These are phyloP conservation scores for Sebastes trivittatus DNA, from an alignment of 2,797 vertebrate species.

Conservation along the genomic window DNA sequence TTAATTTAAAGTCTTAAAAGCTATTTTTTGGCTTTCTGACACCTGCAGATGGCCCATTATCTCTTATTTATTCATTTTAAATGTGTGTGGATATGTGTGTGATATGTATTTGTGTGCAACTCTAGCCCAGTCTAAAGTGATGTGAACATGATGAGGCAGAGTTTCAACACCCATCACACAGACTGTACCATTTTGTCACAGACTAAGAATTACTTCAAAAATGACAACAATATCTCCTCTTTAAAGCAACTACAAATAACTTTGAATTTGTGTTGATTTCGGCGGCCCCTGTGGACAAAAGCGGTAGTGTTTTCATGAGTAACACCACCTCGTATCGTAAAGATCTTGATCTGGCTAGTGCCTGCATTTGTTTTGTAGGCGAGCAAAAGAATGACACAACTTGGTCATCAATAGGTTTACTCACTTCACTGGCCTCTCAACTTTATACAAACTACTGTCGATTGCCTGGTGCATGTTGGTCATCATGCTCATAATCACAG, in stretches of 20 bases:
- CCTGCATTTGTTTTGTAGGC: not conserved
- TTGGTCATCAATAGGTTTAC: not conserved
- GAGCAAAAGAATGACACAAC: not conserved
- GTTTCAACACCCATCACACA: not conserved
- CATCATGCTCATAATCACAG: not conserved
- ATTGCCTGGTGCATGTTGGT: not conserved
- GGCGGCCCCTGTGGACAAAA: not conserved
- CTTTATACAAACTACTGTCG: not conserved
- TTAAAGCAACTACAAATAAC: not conserved
- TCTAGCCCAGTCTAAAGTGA: not conserved
- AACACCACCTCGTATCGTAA: too few species aligned
- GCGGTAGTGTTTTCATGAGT: not conserved
- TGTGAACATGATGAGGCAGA: not conserved
- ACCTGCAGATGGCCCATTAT: constrained; percentile 6
- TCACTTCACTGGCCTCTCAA: not conserved
- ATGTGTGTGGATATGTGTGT: not conserved
- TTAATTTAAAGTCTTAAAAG: constrained; percentile 36
- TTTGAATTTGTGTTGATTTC: too few species aligned
- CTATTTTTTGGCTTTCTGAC: not conserved
- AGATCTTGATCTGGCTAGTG: not conserved
- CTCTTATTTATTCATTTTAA: not conserved
- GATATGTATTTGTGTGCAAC: not conserved
- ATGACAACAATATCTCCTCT: not conserved
- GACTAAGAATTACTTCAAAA: not conserved
- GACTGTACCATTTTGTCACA: not conserved